Base-by-base conservation (phyloP, 2,113 vertebrate genomes). In the Aphyosemion australe region DNA sequence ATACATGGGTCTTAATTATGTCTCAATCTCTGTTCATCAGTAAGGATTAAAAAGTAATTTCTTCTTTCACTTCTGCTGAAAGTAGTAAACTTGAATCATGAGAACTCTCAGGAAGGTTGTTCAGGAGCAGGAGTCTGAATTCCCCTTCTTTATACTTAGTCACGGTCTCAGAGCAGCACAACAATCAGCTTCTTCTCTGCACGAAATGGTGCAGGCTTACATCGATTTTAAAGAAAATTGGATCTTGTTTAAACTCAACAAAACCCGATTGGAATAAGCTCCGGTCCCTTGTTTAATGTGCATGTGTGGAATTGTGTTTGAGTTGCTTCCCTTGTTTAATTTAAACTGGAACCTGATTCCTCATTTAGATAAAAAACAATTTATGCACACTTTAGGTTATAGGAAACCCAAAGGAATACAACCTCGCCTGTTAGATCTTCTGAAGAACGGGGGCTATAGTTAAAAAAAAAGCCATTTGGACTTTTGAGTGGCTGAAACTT, bases 401-500 rank as follows among this genome's bases (percentile, higher is more conserved):
- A 79, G 86, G 54, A 79, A 46, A 68, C 75, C 61, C 68, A 42
- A 63, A 70, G 49, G 76, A 82, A 82, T 55, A 48, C 34, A 61
- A 55, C 56, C 64, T 83, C 51, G 48, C 69, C 77, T 74, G 58
- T 85, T 54, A 80, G 49, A 72, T 80, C 68, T 64, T 54, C 19
- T 49, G 19, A 55, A 34, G 47, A 53, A 15, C 34, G 41, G 69
- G 66, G 78, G 78, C 76, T 70, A 26, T 26, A 4, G 26, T 26
- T 2, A 74, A 81, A 69, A 85, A 77, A 83, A 84, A 62, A 80
- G 88, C 85, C 80, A 84, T 85, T 88, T 83, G 71, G 85, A 84
- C 82, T 83, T 82, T 85, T 70, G 81, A 83, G 84, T 84, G 84
- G 75, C 74, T 87, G 79, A 79, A 89, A 89, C 82, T 88, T 88